Evolutionary conservation across 1,140 invertebrate species (phyloP).

Genomic region (Bombus pascuorum): DNA sequence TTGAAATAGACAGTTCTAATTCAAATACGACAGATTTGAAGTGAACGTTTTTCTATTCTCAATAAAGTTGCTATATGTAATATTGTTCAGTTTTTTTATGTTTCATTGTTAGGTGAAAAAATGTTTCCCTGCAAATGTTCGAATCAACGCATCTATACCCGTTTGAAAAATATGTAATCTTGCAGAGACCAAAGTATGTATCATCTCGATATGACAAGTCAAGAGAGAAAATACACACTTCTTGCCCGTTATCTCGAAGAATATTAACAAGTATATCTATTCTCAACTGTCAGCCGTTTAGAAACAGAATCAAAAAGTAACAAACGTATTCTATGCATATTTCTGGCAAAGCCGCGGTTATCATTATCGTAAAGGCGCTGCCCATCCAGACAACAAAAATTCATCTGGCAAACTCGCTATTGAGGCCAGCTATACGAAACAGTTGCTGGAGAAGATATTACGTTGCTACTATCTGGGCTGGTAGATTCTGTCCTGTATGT

Average conservation of each 20-base stretch:
- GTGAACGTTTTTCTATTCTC: not conserved
- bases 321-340: not conserved
- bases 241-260: too few relatives aligned
- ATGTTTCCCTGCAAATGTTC: too few relatives aligned
- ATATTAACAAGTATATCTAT: not conserved
- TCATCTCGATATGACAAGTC: too few relatives aligned
- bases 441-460: constrained; percentile 62
- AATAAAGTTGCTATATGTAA: not conserved
- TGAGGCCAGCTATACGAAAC: constrained; percentile 53
- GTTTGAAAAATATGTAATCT: too few relatives aligned
- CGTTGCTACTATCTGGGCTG: constrained; percentile 57
- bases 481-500: constrained; percentile 34
- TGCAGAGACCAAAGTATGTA: too few relatives aligned
- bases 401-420: constrained; percentile 41
- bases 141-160: too few relatives aligned
- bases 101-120: too few relatives aligned
- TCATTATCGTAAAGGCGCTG: constrained; percentile 8
- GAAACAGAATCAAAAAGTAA: not conserved
- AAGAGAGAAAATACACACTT: too few relatives aligned
- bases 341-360: not conserved
- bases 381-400: not conserved
- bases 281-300: not conserved
- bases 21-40: not conserved
- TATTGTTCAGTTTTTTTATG: too few relatives aligned
- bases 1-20: not conserved